A percentile compares a stretch with the other conserved stretches of the same genome.
Conservation (phyloP, 2,888 invertebrate species). For the Psylliodes chrysocephalus region DNA sequence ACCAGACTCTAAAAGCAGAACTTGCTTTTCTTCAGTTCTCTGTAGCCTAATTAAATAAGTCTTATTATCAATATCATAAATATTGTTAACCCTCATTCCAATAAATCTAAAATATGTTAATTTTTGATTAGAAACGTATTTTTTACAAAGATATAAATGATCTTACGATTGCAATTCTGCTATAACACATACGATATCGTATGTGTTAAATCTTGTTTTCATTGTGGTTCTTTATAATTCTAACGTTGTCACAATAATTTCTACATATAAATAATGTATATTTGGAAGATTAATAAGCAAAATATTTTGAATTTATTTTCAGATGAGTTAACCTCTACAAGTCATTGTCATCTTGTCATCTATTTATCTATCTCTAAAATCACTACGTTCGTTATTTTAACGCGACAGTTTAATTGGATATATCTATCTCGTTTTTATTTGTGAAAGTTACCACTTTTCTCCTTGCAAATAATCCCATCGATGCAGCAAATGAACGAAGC, state of each 20-base stretch:
- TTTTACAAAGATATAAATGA: slow-evolving; percentile 18
- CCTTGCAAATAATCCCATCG: too few species aligned
- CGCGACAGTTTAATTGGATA: too few species aligned
- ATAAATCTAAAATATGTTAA: slow-evolving; percentile 70
- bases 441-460: too few species aligned
- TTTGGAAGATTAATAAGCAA: background rate
- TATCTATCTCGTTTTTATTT: too few species aligned
- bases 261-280: slow-evolving; percentile 1
- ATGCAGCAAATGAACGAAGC: too few species aligned
- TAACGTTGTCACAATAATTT: slow-evolving; percentile 47
- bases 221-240: slow-evolving; percentile 64
- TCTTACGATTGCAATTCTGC: slow-evolving; percentile 86
- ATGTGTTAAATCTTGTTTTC: slow-evolving; percentile 94
- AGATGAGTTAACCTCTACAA: background rate
- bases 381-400: too few species aligned
- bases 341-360: background rate
- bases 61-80: slow-evolving; percentile 97
- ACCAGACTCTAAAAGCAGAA: slow-evolving; percentile 93
- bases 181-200: slow-evolving; percentile 90
- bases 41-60: slow-evolving; percentile 92
- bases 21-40: slow-evolving; percentile 86
- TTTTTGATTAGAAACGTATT: background rate
- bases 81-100: slow-evolving; percentile 94
- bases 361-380: too few species aligned
- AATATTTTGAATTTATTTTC: background rate